Conservation (phyloP, 2,888 invertebrate genomes). For the Pocota personata region DNA sequence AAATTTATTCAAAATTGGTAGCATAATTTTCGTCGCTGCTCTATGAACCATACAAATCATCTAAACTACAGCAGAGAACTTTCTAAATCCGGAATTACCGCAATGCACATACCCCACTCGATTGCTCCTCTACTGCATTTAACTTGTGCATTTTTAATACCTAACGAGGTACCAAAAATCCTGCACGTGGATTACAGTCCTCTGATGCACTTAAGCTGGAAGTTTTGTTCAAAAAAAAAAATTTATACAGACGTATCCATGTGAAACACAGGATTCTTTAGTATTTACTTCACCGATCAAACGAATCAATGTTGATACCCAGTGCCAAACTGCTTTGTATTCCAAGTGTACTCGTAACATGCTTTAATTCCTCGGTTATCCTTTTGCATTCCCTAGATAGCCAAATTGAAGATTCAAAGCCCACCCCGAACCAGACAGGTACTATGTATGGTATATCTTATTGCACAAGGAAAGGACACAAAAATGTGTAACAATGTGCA, state of each 20-base stretch:
- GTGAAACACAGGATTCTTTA: constrained; percentile 2
- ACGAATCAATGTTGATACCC: constrained; percentile 50
- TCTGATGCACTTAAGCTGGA: constrained; percentile 14
- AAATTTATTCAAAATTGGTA: constrained; percentile 12
- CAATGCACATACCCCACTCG: constrained; percentile 42
- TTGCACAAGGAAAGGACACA: constrained; percentile 7
- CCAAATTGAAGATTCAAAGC: constrained; percentile 45
- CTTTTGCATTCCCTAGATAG: neutral
- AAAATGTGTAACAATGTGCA: constrained; percentile 53
- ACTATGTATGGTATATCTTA: neutral
- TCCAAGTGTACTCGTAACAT: constrained; percentile 6
- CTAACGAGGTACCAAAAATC: constrained; percentile 38
- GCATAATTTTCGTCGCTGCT: neutral
- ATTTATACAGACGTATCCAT: constrained; percentile 2
- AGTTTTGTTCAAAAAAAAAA: constrained; percentile 4
- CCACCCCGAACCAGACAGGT: neutral
- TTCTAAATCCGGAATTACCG: constrained; percentile 48
- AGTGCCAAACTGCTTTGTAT: constrained; percentile 18
- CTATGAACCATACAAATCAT: constrained; percentile 23
- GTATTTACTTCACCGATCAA: constrained; percentile 50
- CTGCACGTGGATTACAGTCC: constrained; percentile 36
- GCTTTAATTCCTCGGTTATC: constrained; percentile 20
- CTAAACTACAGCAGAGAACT: neutral
- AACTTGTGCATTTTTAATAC: constrained; percentile 65
- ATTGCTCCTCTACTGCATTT: constrained; percentile 30